phyloP scores from a whole-genome alignment of 1,140 invertebrate species.

The Drosophila murphyi region DNA sequence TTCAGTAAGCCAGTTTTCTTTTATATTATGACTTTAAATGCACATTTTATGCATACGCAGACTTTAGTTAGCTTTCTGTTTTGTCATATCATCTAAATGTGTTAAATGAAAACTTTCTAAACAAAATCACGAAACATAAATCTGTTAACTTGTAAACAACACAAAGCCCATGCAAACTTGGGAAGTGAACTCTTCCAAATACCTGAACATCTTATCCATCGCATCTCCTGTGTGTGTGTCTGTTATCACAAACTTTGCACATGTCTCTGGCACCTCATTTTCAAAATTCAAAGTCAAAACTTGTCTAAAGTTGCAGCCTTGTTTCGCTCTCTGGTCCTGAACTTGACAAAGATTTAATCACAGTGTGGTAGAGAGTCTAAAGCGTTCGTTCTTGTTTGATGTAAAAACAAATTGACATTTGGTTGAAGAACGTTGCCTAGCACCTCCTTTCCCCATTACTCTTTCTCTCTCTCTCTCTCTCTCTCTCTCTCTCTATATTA shows the following conservation, averaged over 20 bases:
- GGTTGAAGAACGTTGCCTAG: slow-evolving; percentile 51
- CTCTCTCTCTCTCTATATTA: neutral
- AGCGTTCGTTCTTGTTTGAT: slow-evolving; percentile 56
- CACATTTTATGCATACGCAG: neutral
- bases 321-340: slow-evolving; percentile 3
- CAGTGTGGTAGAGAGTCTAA: slow-evolving; percentile 16
- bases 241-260: slow-evolving; percentile 69
- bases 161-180: slow-evolving; percentile 24
- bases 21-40: too few species aligned
- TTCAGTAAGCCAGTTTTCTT: too few species aligned
- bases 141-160: slow-evolving; percentile 80
- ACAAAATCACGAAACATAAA: slow-evolving; percentile 74
- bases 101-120: slow-evolving; percentile 71
- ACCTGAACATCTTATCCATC: slow-evolving; percentile 18
- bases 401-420: slow-evolving; percentile 80
- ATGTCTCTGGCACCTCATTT: slow-evolving; percentile 78
- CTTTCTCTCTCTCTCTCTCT: neutral
- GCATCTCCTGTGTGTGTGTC: slow-evolving; percentile 15
- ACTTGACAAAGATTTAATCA: neutral
- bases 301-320: slow-evolving; percentile 63
- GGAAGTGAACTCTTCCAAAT: slow-evolving; percentile 9
- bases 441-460: neutral
- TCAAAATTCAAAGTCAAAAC: slow-evolving; percentile 81
- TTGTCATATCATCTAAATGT: slow-evolving; percentile 45
- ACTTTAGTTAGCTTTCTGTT: neutral